Evolutionary conservation across 2,113 vertebrate species (phyloP), one percentile per base, ranked within the genome.

Genomic region (Cynopterus brachyotis): DNA sequence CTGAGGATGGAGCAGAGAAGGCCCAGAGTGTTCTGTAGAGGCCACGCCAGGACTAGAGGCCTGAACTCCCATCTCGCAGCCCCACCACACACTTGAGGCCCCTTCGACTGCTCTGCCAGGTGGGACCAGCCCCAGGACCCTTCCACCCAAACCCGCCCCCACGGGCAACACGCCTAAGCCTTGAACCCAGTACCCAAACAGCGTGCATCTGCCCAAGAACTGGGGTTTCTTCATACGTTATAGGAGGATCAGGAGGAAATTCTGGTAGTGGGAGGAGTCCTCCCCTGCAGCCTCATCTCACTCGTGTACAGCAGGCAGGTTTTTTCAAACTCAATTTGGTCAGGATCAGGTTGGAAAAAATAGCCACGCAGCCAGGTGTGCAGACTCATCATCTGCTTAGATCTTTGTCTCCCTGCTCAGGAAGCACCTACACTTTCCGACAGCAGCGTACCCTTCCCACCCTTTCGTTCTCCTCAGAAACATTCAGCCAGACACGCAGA

Each of bases 371-470:
- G 47, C 16, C 73, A 30, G 7, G 11, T 59, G 47, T 30, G 28
- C 26, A 13, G 55, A 45, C 10, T 28, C 2, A 24, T 28, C 2
- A 24, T 32, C 28, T 59, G 30, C 28, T 28, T 6, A 17, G 69
- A 9, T 30, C 57, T 62, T 15, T 40, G 45, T 26, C 57, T 53
- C 40, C 17, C 32, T 85, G 19, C 90, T 66, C 59, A 85, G 15
- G 47, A 50, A 50, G 47, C 47, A 50, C 15, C 47, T 50, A 13
- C 13, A 47, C 45, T 47, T 47, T 47, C 3, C 11, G 11, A 47
- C 45, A 47, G 42, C 24, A 32, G 3, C 5, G 28, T 2, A 7
- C 7, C 19, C 28, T 20, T 53, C 35, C 42, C 0, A 12, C 1
- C 45, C 47, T 45, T 64, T 28, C 13, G 1, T 11, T 30, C 11